phyloP scores from a whole-genome alignment of 2,113 vertebrate genomes.

The Entelurus aequoreus region DNA sequence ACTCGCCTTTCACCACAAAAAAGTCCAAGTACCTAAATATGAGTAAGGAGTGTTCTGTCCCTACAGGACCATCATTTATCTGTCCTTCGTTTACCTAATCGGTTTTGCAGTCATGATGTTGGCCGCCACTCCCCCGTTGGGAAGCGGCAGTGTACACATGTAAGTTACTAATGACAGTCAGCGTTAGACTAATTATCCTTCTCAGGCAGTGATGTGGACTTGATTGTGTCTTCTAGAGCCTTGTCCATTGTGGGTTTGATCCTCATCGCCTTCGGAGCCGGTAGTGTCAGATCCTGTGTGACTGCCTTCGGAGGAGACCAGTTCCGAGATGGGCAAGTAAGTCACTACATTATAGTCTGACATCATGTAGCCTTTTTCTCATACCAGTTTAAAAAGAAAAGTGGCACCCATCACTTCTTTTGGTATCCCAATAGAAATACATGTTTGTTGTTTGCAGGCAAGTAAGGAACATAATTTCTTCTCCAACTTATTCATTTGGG shows the following conservation, averaged over 20 bases:
- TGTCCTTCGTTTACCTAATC: constrained; percentile 90
- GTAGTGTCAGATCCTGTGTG: constrained; percentile 97
- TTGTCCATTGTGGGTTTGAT: constrained; percentile 83
- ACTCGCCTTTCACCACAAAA: too few relatives aligned
- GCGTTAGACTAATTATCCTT: too few relatives aligned
- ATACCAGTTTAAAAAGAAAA: too few relatives aligned
- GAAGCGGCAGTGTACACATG: constrained; percentile 80
- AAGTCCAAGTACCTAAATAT: too few relatives aligned
- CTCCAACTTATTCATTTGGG: constrained; percentile 96
- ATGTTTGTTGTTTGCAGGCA: constrained; percentile 56
- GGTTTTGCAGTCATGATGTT: constrained; percentile 93
- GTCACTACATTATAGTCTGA: constrained; percentile 26
- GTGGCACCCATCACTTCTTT: too few relatives aligned
- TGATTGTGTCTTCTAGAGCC: constrained; percentile 55
- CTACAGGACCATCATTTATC: constrained; percentile 92
- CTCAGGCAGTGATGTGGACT: too few relatives aligned
- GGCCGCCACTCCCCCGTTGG: constrained; percentile 86
- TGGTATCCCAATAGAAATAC: too few relatives aligned
- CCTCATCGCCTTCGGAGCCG: constrained; percentile 92
- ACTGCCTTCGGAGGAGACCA: constrained; percentile 97
- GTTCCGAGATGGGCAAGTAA: constrained; percentile 90
- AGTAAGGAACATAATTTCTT: constrained; percentile 89
- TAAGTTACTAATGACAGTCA: constrained; percentile 64
- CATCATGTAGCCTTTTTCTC: too few relatives aligned
- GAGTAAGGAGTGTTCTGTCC: constrained; percentile 2